Conservation (phyloP, 2,888 invertebrate species). For the Epinotia brunnichana region DNA sequence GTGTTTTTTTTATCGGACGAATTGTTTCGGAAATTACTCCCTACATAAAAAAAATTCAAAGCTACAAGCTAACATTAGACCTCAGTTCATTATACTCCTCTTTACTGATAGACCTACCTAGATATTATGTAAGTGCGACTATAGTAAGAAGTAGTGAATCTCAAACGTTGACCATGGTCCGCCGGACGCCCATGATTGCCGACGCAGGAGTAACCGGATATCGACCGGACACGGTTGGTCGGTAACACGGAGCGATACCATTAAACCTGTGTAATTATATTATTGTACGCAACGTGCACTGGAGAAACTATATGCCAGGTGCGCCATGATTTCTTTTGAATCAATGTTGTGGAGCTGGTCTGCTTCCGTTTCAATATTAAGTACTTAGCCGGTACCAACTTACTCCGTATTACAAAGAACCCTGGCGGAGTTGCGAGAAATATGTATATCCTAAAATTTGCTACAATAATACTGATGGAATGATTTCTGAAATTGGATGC, state of each 20-base stretch:
- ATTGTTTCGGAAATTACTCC: too few relatives aligned
- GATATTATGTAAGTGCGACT: background rate
- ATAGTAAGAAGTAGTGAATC: conserved; percentile 1
- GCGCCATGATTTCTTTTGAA: background rate
- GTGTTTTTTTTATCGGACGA: too few relatives aligned
- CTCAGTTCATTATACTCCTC: too few relatives aligned
- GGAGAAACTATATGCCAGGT: conserved; percentile 10
- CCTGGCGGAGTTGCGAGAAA: too few relatives aligned
- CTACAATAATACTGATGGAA: too few relatives aligned
- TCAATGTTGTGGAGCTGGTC: background rate
- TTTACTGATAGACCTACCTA: too few relatives aligned
- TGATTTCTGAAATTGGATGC: too few relatives aligned
- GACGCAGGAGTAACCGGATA: conserved; percentile 38
- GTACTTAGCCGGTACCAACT: too few relatives aligned
- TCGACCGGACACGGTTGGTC: conserved; percentile 38
- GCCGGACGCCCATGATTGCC: conserved; percentile 33
- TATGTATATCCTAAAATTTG: too few relatives aligned
- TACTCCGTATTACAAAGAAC: too few relatives aligned
- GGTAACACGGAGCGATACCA: conserved; percentile 14
- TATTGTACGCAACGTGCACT: background rate
- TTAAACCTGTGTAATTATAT: conserved; percentile 33
- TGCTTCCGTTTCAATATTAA: background rate
- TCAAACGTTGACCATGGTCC: conserved; percentile 24
- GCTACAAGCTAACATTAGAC: too few relatives aligned
- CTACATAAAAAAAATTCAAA: too few relatives aligned